Base-by-base conservation (phyloP, 2,113 vertebrate species). In the Petrocephalus microphthalmus region DNA sequence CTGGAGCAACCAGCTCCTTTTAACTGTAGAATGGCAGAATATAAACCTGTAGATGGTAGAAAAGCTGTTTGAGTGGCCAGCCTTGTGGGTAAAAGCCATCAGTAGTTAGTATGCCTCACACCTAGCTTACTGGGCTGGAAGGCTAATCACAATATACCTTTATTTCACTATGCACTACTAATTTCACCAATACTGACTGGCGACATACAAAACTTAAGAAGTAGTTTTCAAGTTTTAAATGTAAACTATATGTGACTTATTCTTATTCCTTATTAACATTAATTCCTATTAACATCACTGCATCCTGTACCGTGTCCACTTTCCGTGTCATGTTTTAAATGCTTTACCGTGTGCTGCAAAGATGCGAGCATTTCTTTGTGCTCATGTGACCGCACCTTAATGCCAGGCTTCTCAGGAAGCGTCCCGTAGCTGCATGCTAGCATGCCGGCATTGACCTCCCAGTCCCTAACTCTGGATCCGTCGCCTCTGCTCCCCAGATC, bases 401-500 rank as follows among this genome's bases (percentile, higher is more conserved):
- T 5, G 3, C 29, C n/a, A 67, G 60, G 60, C 25, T 67, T 67
- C 25, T 29, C 4, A 67, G 3, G 60, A 29, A 29, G 60, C 60
- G 11, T 25, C n/a, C 25, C 10, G 4, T 13, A 67, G n/a, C 25
- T 67, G 25, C n/a, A 29, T 67, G 10, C 3, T 67, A 67, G 10
- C 25, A 5, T 67, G 1, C 10, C 60, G 11, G n/a, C n/a, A 29
- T 6, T 29, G 25, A n/a, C 60, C 4, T 67, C 60, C n/a, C n/a
- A 67, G 3, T 42, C 37, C 19, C 22, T 82, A 49, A 82, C 78
- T 82, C 42, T 1, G 3, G 19, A 49, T 45, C 20, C 20, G 0
- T 47, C 37, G 42, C 19, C 42, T 45, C 22, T 42, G 6, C 37
- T 83, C 7, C 19, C 1, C 95, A 99, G 98, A 96, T 94, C 90